Evolutionary conservation across 2,888 invertebrate genomes (phyloP), one percentile per base, ranked within the genome.

Genomic region (Chymomyza amoena): DNA sequence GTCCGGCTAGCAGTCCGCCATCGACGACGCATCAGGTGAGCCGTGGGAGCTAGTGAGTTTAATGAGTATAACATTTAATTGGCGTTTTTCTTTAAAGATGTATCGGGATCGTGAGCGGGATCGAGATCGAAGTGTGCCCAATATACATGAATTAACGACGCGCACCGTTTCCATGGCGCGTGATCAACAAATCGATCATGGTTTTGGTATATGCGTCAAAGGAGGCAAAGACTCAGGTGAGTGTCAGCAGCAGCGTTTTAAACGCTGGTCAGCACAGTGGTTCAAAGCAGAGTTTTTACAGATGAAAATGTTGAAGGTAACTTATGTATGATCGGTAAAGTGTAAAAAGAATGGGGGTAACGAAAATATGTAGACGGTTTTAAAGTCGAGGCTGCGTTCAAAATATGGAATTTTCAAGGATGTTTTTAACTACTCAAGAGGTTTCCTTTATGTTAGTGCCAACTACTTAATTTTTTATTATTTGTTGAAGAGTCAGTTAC

Each of bases 171-270:
- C 95, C 91, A 97, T 97, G 96, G 95, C 95, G 84, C 93, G 96
- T 77, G 96, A 96, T 90, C 94, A 94, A 66, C 94, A 94, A 62
- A 95, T 95, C 74, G 96, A 96, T 90, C 97, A 96, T 91, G 97
- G 97, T 72, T 97, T 97, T 92, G 97, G 97, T 75, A 97, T 97
- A 90, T 97, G 97, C 93, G 97, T 97, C 90, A 97, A 97, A 92
- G 97, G 97, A 89, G 97, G 97, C 83, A 96, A 96, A 93, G 96
- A 97, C 92, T 95, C 96, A 92, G 96, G 97, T 96, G 91, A 74
- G 79, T 70, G 59, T 36, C 60, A 13, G 13, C 18, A 9, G n/a
- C n/a, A n/a, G n/a, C n/a, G n/a, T n/a, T n/a, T n/a, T n/a, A n/a
- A n/a, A n/a, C n/a, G n/a, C n/a, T n/a, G n/a, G n/a, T n/a, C n/a